Conservation (phyloP, 2,888 invertebrate species). For the Sesia apiformis region DNA sequence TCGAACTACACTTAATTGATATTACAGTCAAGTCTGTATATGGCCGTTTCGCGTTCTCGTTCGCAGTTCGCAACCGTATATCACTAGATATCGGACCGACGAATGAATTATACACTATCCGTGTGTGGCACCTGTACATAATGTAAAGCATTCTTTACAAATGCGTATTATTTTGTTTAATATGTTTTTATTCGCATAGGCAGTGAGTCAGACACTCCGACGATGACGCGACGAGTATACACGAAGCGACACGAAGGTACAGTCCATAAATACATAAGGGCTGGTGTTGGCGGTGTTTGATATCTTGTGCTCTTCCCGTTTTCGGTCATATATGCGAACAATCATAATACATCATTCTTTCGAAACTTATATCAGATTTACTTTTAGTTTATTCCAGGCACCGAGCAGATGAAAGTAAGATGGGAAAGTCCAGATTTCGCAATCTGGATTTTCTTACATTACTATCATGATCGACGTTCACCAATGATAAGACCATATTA, state of each 20-base stretch:
- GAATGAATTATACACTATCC: constrained; percentile 3
- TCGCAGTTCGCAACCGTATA: neutral
- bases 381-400: too few species aligned
- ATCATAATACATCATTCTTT: too few species aligned
- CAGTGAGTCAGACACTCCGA: constrained; percentile 29
- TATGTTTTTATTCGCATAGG: constrained; percentile 46
- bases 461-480: too few species aligned
- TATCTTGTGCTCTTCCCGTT: neutral
- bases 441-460: too few species aligned
- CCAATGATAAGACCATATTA: neutral
- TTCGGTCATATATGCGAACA: neutral
- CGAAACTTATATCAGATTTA: too few species aligned
- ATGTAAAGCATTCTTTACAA: constrained; percentile 49
- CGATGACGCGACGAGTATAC: constrained; percentile 35
- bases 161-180: constrained; percentile 11
- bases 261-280: constrained; percentile 13
- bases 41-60: too few species aligned
- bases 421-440: too few species aligned
- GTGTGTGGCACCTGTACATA: constrained; percentile 37
- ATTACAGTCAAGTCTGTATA: too few species aligned
- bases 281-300: constrained; percentile 38
- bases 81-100: too few species aligned
- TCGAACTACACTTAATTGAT: neutral
- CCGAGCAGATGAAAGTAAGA: too few species aligned
- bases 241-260: constrained; percentile 63